Evolutionary conservation across 2,797 vertebrate genomes (phyloP), one percentile per base, ranked within the genome.

Genomic region (Semaprochilodus insignis): DNA sequence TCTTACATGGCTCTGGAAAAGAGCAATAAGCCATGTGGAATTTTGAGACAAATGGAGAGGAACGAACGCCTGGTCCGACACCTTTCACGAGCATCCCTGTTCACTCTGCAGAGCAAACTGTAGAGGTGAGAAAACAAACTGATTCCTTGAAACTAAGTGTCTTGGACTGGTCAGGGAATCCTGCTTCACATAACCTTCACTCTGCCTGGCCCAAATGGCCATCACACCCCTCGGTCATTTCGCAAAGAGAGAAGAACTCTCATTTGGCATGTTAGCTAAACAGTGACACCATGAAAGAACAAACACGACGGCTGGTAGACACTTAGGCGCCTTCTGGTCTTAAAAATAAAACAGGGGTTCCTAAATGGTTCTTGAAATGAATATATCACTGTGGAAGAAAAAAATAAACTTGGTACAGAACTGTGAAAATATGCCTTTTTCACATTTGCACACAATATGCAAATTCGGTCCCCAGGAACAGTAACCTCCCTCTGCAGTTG

Each of bases 91-190:
- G 54, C 54, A 54, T 57, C 57, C 48, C 76, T 52, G 51, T 81
- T 81, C 75, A 67, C 79, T 75, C 67, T 76, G 75, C 54, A 82
- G 80, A 63, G 80, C 57, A 79, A 81, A 81, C 80, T 60, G 10
- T 40, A n/a, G 77, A 87, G 86, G 84, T 83, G 84, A 86, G 78
- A 88, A 85, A 85, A 80, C 74, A 63, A 77, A 76, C 84, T 71
- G 78, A 82, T 75, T 55, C 57, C 52, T 77, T 67, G 51, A 59
- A 84, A 67, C 62, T 67, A 63, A 60, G 60, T 80, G 36, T 77
- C 51, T 14, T 17, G 52, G 55, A 70, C 27, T 54, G 31, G 54
- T 77, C 52, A 67, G 78, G 67, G 77, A 78, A 82, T 67, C 27
- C 55, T 52, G 82, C 36, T 81, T 82, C 75, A 77, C 77, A 67